A percentile compares a stretch with the other conserved stretches of the same genome.
Evolutionary conservation across 2,888 invertebrate species (phyloP).

Genomic region (Pandemis cinnamomeana): DNA sequence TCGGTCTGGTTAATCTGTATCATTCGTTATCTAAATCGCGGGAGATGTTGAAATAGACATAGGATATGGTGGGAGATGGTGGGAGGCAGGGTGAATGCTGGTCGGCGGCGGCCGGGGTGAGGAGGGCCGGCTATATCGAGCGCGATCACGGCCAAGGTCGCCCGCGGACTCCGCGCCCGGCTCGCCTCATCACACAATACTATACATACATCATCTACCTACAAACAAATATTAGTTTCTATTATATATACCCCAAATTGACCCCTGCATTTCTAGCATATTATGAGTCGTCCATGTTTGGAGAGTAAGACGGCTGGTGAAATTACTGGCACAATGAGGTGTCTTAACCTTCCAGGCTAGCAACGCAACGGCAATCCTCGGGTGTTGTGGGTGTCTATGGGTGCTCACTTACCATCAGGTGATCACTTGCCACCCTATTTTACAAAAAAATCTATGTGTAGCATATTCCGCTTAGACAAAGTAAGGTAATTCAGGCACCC

Average conservation of each 20-base stretch:
- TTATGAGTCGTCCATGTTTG: background rate
- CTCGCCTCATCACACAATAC: slow-evolving; percentile 46
- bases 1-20: slow-evolving; percentile 1
- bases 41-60: slow-evolving; percentile 27
- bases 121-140: slow-evolving; percentile 78
- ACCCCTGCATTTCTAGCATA: background rate
- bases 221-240: background rate
- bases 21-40: slow-evolving; percentile 15
- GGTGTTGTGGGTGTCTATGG: no score
- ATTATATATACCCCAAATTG: background rate
- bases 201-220: slow-evolving; percentile 1
- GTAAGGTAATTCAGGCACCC: background rate
- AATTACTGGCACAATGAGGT: no score
- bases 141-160: slow-evolving; percentile 84
- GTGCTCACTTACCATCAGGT: no score
- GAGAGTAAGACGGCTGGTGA: background rate
- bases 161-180: slow-evolving; percentile 66
- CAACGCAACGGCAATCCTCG: no score
- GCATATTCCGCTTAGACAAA: background rate
- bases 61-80: slow-evolving; percentile 44
- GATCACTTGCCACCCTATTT: no score
- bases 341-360: no score
- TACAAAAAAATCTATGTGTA: no score
- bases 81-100: slow-evolving; percentile 47
- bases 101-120: slow-evolving; percentile 49